A percentile compares a stretch with the other conserved stretches of the same genome.
These are phyloP conservation scores for Atrina japonica DNA, from an alignment of 2,888 invertebrate genomes.

Conservation along the genomic window DNA sequence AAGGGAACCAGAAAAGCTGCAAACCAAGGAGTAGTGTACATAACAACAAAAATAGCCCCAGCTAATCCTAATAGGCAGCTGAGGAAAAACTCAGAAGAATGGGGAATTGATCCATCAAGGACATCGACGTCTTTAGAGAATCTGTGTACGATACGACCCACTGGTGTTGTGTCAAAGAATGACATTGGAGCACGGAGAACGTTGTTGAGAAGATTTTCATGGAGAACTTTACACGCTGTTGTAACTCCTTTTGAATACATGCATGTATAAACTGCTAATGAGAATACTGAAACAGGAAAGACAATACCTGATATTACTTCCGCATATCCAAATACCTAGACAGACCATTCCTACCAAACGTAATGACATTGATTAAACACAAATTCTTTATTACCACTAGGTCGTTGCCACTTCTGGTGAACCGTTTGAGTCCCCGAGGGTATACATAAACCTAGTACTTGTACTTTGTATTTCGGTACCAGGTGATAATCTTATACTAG, in stretches of 20 bases:
- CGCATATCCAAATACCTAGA: not conserved
- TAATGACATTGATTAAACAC: too few relatives aligned
- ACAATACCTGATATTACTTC: not conserved
- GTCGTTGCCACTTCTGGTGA: too few relatives aligned
- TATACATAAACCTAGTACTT: too few relatives aligned
- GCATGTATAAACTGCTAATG: slow-evolving; percentile 59
- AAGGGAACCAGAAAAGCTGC: slow-evolving; percentile 61
- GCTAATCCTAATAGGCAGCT: slow-evolving; percentile 52
- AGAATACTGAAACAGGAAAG: slow-evolving; percentile 54
- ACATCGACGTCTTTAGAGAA: slow-evolving; percentile 75
- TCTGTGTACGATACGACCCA: slow-evolving; percentile 80
- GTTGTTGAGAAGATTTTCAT: slow-evolving; percentile 68
- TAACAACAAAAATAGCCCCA: slow-evolving; percentile 60
- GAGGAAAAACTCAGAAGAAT: slow-evolving; percentile 49
- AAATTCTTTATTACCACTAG: too few relatives aligned
- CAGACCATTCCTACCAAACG: not conserved
- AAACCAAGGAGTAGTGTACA: slow-evolving; percentile 68
- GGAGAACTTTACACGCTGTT: slow-evolving; percentile 76
- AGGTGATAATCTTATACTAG: too few relatives aligned
- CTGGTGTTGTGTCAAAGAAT: slow-evolving; percentile 80
- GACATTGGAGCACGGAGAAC: slow-evolving; percentile 73
- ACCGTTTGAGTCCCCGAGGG: too few relatives aligned
- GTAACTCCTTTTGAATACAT: slow-evolving; percentile 70
- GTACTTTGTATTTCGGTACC: too few relatives aligned
- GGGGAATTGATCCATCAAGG: slow-evolving; percentile 64